Evolutionary conservation across 2,797 vertebrate species (phyloP).

Genomic region (Ciconia nigra): DNA sequence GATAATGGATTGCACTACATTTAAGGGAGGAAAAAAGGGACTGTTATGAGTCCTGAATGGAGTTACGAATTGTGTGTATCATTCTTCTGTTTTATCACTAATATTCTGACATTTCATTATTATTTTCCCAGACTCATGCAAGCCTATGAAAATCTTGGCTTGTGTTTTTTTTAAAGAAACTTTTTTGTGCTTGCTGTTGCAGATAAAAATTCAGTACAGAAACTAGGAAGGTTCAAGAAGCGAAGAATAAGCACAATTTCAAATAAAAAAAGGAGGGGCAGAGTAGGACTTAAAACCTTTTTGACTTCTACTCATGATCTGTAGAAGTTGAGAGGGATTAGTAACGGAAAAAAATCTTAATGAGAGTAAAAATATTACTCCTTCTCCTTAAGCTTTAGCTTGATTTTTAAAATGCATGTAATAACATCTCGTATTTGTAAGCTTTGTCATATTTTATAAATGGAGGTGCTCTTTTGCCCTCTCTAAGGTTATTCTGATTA

Average conservation of each 20-base stretch:
- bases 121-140: neutral
- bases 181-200: neutral
- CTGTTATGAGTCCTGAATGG: neutral
- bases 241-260: neutral
- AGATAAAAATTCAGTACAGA: neutral
- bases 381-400: neutral
- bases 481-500: neutral
- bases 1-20: neutral
- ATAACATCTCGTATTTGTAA: neutral
- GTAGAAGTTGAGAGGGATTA: neutral
- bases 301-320: neutral
- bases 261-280: neutral
- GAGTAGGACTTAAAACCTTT: neutral
- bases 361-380: neutral
- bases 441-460: neutral
- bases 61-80: neutral
- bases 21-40: neutral
- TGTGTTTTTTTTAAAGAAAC: neutral
- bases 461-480: neutral
- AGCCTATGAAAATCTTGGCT: neutral
- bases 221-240: neutral
- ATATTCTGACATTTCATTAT: neutral
- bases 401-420: neutral
- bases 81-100: neutral
- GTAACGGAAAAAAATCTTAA: neutral